These are phyloP conservation scores for Meiosimyza platycephala DNA, from an alignment of 2,888 invertebrate genomes.

Conservation along the genomic window DNA sequence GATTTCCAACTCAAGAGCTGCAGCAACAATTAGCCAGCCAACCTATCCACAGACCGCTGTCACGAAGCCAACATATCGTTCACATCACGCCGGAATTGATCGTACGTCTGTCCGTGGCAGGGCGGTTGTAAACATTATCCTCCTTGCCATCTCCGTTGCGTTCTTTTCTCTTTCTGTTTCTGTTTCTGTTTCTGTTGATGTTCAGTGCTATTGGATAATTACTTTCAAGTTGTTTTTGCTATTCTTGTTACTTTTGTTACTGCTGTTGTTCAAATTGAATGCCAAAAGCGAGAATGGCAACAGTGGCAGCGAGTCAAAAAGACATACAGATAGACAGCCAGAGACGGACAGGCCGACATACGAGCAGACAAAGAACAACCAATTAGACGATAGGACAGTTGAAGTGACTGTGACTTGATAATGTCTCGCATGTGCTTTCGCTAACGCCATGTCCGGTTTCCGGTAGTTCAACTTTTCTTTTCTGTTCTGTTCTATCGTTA, in stretches of 20 bases:
- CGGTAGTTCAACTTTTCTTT: conserved; percentile 30
- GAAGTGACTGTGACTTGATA: conserved; percentile 14
- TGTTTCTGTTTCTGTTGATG: not conserved
- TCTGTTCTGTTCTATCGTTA: conserved; percentile 40
- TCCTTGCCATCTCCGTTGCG: not conserved
- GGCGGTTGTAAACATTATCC: conserved; percentile 19
- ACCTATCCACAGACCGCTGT: conserved; percentile 29
- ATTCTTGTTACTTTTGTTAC: not conserved
- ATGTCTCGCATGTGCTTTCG: conserved; percentile 18
- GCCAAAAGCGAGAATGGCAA: not conserved
- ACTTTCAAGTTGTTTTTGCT: conserved; percentile 60
- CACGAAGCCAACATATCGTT: conserved; percentile 35
- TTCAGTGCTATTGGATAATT: conserved; percentile 57
- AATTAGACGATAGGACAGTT: not conserved
- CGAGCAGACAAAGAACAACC: not conserved
- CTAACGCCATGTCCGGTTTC: conserved; percentile 43
- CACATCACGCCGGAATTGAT: not conserved
- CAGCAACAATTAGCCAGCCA: conserved; percentile 32
- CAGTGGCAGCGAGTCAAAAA: not conserved
- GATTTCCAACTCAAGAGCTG: conserved; percentile 21
- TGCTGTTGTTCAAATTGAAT: not conserved
- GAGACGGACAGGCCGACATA: not conserved
- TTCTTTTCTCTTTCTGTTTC: not conserved
- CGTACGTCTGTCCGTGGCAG: conserved; percentile 9
- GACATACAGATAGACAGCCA: not conserved